Percentiles rank a stretch among this genome's conserved stretches.
phyloP scores from a whole-genome alignment of 2,888 invertebrate species.

The Tribolium freemani region DNA sequence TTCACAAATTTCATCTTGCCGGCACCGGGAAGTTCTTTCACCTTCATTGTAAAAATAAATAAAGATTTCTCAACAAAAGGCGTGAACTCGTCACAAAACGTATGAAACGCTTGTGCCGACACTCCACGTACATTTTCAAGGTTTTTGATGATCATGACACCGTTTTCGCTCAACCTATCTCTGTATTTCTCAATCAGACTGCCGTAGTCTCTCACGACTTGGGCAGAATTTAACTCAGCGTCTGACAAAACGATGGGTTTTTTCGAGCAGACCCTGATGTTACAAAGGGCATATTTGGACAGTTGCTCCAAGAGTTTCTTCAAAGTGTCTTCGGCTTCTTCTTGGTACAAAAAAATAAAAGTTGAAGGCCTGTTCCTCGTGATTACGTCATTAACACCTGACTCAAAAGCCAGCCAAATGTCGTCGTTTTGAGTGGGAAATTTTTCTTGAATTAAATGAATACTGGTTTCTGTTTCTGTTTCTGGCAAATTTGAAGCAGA shows the following conservation, averaged over 20 bases:
- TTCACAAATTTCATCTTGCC: constrained; percentile 60
- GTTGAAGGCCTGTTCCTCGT: constrained; percentile 61
- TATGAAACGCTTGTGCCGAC: constrained; percentile 70
- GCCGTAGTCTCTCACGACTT: constrained; percentile 59
- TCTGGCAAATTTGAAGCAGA: too few relatives aligned
- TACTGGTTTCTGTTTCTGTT: neutral
- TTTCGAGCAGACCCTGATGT: constrained; percentile 47
- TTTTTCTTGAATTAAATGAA: constrained; percentile 52
- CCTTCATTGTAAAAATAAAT: constrained; percentile 68
- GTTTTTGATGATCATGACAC: constrained; percentile 63
- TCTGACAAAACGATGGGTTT: constrained; percentile 56
- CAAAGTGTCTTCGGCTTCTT: constrained; percentile 52
- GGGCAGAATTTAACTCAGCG: constrained; percentile 57
- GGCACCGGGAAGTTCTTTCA: constrained; percentile 52
- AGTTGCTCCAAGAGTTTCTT: constrained; percentile 62
- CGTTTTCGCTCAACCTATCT: constrained; percentile 53
- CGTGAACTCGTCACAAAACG: constrained; percentile 71
- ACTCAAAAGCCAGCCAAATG: constrained; percentile 63
- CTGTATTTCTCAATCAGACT: constrained; percentile 56
- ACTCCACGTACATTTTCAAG: constrained; percentile 63
- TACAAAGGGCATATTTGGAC: constrained; percentile 59
- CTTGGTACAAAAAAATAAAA: constrained; percentile 65
- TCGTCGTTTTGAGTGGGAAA: constrained; percentile 62
- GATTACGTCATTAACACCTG: constrained; percentile 60
- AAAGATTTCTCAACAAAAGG: constrained; percentile 67